A percentile compares a stretch with the other conserved stretches of the same genome.
Evolutionary conservation across 2,113 vertebrate genomes (phyloP).

Genomic region (Mastomys coucha): DNA sequence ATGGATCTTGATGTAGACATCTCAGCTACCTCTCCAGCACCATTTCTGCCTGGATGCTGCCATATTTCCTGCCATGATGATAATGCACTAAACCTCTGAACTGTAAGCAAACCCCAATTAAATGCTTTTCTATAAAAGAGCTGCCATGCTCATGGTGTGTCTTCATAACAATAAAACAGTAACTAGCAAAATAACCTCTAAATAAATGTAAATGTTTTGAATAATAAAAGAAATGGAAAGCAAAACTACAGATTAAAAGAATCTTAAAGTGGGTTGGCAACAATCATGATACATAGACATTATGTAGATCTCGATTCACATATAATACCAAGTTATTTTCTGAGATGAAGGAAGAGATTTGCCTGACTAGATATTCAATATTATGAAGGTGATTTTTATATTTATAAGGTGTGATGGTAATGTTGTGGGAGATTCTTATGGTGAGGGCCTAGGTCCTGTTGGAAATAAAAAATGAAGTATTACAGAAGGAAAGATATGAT

Average conservation of each 20-base stretch:
- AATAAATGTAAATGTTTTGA: not conserved
- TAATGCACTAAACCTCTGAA: not conserved
- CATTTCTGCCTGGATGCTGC: too few relatives aligned
- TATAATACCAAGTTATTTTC: slow-evolving; percentile 35
- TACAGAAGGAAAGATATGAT: not conserved
- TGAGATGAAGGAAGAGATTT: slow-evolving; percentile 25
- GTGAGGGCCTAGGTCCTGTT: not conserved
- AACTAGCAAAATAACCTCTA: not conserved
- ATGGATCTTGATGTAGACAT: not conserved
- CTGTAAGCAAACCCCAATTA: not conserved
- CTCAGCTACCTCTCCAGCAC: not conserved
- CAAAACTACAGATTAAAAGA: not conserved
- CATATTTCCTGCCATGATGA: not conserved
- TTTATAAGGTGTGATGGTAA: not conserved
- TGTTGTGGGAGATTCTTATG: not conserved
- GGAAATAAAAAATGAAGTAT: not conserved
- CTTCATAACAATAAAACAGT: not conserved
- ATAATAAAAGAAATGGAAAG: slow-evolving; percentile 20
- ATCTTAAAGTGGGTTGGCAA: not conserved
- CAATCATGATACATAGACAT: not conserved
- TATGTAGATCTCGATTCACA: slow-evolving; percentile 42
- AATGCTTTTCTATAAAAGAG: not conserved
- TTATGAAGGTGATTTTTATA: slow-evolving; percentile 27
- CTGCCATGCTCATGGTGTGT: not conserved
- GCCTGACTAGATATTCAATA: not conserved